Percentiles rank a stretch among this genome's conserved stretches.
phyloP scores from a whole-genome alignment of 1,140 invertebrate genomes.

The Temnothorax nylanderi region DNA sequence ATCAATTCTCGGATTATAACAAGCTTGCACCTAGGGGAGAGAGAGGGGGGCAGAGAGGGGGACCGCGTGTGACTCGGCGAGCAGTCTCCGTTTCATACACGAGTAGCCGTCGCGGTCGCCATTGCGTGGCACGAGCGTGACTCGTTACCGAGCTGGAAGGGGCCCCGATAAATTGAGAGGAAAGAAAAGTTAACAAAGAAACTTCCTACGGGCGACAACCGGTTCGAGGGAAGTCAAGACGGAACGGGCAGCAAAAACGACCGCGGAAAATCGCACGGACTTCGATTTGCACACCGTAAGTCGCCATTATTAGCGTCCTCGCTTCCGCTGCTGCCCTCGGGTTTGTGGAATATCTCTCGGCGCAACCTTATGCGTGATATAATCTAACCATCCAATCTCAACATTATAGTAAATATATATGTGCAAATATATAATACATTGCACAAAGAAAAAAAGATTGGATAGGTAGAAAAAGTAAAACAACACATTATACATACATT shows the following conservation, averaged over 20 bases:
- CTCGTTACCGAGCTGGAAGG: constrained; percentile 27
- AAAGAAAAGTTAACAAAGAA: constrained; percentile 51
- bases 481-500: not conserved
- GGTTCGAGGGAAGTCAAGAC: constrained; percentile 36
- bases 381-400: not conserved
- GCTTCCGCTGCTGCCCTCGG: constrained; percentile 1
- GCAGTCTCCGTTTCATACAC: constrained; percentile 34
- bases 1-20: constrained; percentile 39
- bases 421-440: not conserved
- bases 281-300: constrained; percentile 53
- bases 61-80: constrained; percentile 25
- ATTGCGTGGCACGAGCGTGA: constrained; percentile 46
- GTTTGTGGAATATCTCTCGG: not conserved
- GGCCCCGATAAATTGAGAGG: constrained; percentile 52
- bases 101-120: constrained; percentile 27
- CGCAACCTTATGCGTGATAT: not conserved
- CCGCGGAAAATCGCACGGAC: constrained; percentile 14
- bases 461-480: not conserved
- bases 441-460: not conserved
- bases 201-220: constrained; percentile 32
- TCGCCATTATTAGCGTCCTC: constrained; percentile 12
- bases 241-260: constrained; percentile 29
- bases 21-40: not conserved
- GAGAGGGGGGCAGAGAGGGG: too few relatives aligned
- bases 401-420: not conserved